These are phyloP conservation scores for Villa cingulata DNA, from an alignment of 2,888 invertebrate genomes.

Conservation along the genomic window DNA sequence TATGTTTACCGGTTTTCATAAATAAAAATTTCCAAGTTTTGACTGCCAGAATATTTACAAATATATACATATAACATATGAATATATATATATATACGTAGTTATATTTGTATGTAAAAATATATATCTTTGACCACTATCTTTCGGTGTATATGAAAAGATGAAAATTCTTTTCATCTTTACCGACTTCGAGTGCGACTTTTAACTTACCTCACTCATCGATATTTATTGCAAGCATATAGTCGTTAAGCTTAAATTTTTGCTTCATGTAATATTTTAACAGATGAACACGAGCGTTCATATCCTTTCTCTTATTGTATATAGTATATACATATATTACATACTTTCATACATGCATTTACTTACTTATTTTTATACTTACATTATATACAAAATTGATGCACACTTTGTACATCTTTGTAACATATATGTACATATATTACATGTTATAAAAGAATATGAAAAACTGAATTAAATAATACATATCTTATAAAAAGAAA, in stretches of 20 bases:
- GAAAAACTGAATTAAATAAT: no score
- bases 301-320: background rate
- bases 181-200: constrained; percentile 6
- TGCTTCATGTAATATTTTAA: background rate
- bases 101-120: background rate
- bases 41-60: no score
- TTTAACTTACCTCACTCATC: constrained; percentile 12
- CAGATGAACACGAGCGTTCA: background rate
- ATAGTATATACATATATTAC: no score
- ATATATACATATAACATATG: background rate
- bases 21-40: no score
- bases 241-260: background rate
- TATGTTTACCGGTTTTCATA: no score
- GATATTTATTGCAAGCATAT: constrained; percentile 13
- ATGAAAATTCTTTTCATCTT: constrained; percentile 6
- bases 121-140: background rate
- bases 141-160: background rate
- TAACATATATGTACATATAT: background rate
- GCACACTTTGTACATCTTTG: no score
- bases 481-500: no score
- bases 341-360: background rate
- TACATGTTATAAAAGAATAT: no score
- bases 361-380: background rate
- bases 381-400: no score
- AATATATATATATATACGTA: background rate